Conservation (phyloP, 2,113 vertebrate species). For the Caretta caretta region DNA sequence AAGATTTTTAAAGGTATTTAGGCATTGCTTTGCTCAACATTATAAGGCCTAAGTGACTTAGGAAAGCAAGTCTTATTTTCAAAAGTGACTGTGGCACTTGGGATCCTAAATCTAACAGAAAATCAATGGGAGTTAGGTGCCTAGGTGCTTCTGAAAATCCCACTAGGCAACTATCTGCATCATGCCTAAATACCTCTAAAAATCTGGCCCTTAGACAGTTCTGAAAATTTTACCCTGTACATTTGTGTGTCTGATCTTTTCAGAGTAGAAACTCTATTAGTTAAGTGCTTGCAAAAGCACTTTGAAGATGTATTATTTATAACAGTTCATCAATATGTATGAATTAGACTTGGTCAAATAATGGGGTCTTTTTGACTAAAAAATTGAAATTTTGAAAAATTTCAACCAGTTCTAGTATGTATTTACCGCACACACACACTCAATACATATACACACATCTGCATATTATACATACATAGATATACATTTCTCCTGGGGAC, state of each 20-base stretch:
- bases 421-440: neutral
- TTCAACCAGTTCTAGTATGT: neutral
- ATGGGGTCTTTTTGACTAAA: neutral
- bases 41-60: neutral
- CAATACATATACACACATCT: neutral
- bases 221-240: neutral
- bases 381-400: neutral
- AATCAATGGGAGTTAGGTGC: neutral
- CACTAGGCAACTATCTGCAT: neutral
- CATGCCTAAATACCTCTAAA: neutral
- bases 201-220: neutral
- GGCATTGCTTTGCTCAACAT: fast-evolving
- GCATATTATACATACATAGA: neutral
- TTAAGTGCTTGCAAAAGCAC: neutral
- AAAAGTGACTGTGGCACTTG: neutral
- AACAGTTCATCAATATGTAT: neutral
- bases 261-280: neutral
- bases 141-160: slow-evolving; percentile 29
- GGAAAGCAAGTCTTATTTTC: neutral
- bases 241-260: neutral
- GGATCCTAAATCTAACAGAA: neutral
- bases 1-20: neutral
- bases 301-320: neutral
- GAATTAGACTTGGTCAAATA: neutral
- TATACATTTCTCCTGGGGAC: neutral